A percentile compares a stretch with the other conserved stretches of the same genome.
These are phyloP conservation scores for Monopis laevigella DNA, from an alignment of 2,888 invertebrate species.

Conservation along the genomic window DNA sequence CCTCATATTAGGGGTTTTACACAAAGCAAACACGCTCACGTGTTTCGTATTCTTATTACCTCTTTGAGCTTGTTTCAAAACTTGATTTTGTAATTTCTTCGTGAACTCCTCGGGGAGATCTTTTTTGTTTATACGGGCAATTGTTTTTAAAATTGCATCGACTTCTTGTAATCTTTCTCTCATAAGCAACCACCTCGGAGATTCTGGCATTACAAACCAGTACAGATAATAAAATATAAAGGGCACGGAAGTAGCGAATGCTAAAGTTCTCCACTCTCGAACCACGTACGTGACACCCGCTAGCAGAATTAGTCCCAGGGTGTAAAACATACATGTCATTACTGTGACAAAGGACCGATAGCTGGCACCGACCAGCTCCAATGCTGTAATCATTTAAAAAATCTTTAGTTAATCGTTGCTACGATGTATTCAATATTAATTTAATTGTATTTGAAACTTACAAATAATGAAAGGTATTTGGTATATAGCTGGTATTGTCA, in stretches of 20 bases:
- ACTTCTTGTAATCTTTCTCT: conserved; percentile 85
- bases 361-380: conserved; percentile 91
- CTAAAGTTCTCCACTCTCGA: conserved; percentile 84
- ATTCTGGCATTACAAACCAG: conserved; percentile 89
- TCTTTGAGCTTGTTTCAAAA: conserved; percentile 71
- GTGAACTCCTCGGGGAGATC: conserved; percentile 78
- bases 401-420: no score
- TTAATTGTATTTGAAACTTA: no score
- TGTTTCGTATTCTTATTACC: conserved; percentile 43
- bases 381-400: no score
- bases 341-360: conserved; percentile 93
- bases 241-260: conserved; percentile 84
- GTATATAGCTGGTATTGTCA: conserved; percentile 92
- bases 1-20: conserved; percentile 88
- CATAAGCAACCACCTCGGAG: conserved; percentile 90
- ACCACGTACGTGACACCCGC: conserved; percentile 87
- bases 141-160: conserved; percentile 76
- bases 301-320: conserved; percentile 83
- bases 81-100: conserved; percentile 76
- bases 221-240: conserved; percentile 86
- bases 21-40: conserved; percentile 71
- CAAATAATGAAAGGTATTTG: conserved; percentile 96
- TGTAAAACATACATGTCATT: conserved; percentile 92
- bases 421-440: no score
- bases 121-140: conserved; percentile 82